phyloP scores from a whole-genome alignment of 2,797 vertebrate species.

The Pogoniulus pusillus region DNA sequence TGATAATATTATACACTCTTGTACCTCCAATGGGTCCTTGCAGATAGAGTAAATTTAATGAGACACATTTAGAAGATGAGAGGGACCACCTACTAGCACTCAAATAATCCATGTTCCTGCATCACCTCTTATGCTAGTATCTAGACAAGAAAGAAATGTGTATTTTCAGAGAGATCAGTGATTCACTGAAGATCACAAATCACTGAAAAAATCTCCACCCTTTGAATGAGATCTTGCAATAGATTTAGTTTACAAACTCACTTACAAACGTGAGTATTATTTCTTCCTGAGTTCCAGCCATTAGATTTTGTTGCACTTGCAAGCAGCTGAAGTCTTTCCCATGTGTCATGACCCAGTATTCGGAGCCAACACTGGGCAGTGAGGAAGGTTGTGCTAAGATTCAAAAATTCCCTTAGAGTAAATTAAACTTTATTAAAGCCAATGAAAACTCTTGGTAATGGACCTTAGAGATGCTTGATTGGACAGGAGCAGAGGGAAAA shows the following conservation, averaged over 20 bases:
- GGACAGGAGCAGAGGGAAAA: too few species aligned
- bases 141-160: neutral
- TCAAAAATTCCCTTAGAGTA: too few species aligned
- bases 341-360: too few species aligned
- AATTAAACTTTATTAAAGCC: too few species aligned
- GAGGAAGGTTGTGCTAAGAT: too few species aligned
- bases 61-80: neutral
- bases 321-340: neutral
- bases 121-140: neutral
- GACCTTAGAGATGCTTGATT: too few species aligned
- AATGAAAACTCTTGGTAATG: too few species aligned
- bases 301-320: neutral
- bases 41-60: neutral
- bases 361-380: too few species aligned
- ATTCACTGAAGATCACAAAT: neutral
- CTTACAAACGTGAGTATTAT: neutral
- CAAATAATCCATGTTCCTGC: neutral
- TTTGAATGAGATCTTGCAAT: neutral
- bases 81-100: neutral
- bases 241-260: neutral
- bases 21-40: neutral
- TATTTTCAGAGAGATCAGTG: neutral
- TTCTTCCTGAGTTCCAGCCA: neutral
- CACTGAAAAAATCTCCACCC: neutral
- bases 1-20: neutral